These are phyloP conservation scores for Dicrostonyx torquatus DNA, from an alignment of 2,797 vertebrate species.

Conservation along the genomic window DNA sequence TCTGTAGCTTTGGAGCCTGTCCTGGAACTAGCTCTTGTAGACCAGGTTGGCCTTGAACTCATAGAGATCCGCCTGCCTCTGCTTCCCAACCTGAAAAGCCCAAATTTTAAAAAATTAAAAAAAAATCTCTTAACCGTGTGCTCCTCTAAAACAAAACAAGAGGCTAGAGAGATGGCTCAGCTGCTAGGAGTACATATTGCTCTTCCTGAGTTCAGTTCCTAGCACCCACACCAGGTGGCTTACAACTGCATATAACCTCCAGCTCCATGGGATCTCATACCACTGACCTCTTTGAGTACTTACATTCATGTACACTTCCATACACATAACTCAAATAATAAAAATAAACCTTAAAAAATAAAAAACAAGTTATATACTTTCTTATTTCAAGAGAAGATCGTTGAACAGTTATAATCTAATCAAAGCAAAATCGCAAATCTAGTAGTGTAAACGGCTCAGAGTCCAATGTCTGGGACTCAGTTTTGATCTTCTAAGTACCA, in stretches of 20 bases:
- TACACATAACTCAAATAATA: not conserved
- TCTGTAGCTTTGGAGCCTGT: no score
- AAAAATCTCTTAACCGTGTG: not conserved
- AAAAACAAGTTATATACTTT: not conserved
- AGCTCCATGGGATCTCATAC: not conserved
- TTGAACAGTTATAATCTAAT: not conserved
- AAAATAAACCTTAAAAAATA: not conserved
- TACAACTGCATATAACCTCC: not conserved
- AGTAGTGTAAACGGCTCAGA: not conserved
- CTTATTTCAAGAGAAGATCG: not conserved
- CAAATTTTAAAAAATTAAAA: not conserved
- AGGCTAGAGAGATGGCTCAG: not conserved
- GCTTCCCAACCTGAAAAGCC: not conserved
- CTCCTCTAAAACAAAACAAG: not conserved
- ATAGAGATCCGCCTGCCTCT: no score
- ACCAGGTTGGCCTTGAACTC: no score
- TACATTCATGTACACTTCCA: not conserved
- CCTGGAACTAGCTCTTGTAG: no score
- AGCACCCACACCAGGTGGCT: not conserved
- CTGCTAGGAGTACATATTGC: not conserved
- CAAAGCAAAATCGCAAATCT: not conserved
- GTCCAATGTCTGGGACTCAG: not conserved
- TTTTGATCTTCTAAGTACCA: not conserved
- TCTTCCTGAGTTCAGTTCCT: not conserved
- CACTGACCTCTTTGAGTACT: not conserved